Evolutionary conservation across 2,888 invertebrate species (phyloP).

Genomic region (Ethmia dodecea): DNA sequence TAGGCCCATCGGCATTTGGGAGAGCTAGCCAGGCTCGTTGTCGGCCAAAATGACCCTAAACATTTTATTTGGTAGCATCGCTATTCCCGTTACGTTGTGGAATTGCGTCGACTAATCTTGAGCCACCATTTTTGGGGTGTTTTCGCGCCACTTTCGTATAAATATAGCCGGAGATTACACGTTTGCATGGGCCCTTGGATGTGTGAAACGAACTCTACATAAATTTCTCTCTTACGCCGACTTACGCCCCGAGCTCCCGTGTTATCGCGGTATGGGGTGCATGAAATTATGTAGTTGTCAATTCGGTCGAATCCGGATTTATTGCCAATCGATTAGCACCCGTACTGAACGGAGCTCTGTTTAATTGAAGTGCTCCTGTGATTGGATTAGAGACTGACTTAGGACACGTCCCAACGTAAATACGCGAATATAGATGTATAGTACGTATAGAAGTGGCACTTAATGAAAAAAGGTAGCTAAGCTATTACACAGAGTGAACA

Average conservation of each 20-base stretch:
- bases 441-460: conserved; percentile 8
- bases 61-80: conserved; percentile 73
- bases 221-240: conserved; percentile 8
- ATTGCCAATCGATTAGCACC: conserved; percentile 62
- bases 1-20: conserved; percentile 70
- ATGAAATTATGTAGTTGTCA: conserved; percentile 44
- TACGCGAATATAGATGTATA: conserved; percentile 5
- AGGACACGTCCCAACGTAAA: conserved; percentile 8
- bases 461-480: conserved; percentile 13
- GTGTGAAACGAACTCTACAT: conserved; percentile 18
- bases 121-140: conserved; percentile 61
- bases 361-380: conserved; percentile 61
- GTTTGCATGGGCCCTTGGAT: conserved; percentile 34
- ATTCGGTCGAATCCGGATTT: conserved; percentile 48
- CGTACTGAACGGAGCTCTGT: conserved; percentile 48
- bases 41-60: conserved; percentile 73
- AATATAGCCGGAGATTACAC: conserved; percentile 55
- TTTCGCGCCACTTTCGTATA: conserved; percentile 59
- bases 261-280: conserved; percentile 29
- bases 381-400: conserved; percentile 43
- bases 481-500: neutral
- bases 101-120: conserved; percentile 69
- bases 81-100: conserved; percentile 62
- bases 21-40: conserved; percentile 66
- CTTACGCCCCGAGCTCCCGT: conserved; percentile 10